A percentile compares a stretch with the other conserved stretches of the same genome.
Evolutionary conservation across 2,888 invertebrate species (phyloP).

Genomic region (Plebejus melissa): DNA sequence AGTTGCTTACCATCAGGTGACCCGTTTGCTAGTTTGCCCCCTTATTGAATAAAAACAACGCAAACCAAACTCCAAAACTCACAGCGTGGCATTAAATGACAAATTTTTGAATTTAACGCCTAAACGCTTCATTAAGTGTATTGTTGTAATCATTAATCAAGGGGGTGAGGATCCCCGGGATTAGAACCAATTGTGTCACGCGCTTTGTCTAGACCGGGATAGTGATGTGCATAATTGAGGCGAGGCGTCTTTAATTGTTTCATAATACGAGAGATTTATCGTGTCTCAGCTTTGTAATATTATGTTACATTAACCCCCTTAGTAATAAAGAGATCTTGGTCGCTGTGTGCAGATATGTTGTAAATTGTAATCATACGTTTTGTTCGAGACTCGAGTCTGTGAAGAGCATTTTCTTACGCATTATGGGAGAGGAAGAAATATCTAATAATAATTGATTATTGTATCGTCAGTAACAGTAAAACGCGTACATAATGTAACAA

Average conservation of each 20-base stretch:
- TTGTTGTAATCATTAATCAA: conserved; percentile 66
- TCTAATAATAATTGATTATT: no score
- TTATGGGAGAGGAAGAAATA: no score
- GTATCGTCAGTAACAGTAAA: no score
- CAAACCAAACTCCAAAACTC: neutral
- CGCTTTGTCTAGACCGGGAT: conserved; percentile 35
- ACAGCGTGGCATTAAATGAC: neutral
- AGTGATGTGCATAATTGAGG: conserved; percentile 35
- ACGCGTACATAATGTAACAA: no score
- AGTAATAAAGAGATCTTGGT: neutral
- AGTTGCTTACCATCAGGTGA: no score
- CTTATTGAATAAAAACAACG: no score
- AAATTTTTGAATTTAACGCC: conserved; percentile 15
- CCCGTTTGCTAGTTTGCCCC: no score
- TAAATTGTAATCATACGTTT: no score
- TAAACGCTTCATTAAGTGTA: conserved; percentile 35
- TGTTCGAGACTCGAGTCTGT: no score
- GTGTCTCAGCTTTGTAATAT: conserved; percentile 8
- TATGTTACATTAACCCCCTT: neutral
- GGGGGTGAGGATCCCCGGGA: conserved; percentile 53
- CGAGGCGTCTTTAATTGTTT: neutral
- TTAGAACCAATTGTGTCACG: conserved; percentile 57
- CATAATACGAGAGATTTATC: neutral
- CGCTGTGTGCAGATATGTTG: neutral
- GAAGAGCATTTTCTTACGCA: no score